A percentile compares a stretch with the other conserved stretches of the same genome.
Evolutionary conservation across 2,797 vertebrate species (phyloP).

Genomic region (Oreonectes daqikongensis): DNA sequence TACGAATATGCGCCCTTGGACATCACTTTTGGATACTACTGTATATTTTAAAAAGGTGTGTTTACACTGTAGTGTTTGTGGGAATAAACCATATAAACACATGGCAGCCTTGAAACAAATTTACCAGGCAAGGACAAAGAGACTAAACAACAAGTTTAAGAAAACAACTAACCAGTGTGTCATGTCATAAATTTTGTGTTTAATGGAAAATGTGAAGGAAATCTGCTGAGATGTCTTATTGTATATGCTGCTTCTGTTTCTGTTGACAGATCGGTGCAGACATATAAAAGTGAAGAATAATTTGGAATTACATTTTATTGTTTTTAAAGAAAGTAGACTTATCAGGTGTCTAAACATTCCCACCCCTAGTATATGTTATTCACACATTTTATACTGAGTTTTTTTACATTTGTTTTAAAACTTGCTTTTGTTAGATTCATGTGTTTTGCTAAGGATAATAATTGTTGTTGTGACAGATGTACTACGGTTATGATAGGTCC

Average conservation of each 20-base stretch:
- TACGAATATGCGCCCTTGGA: too few relatives aligned
- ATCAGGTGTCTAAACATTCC: constrained; percentile 20
- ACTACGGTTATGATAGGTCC: constrained; percentile 20
- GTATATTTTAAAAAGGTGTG: neutral
- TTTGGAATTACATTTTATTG: neutral
- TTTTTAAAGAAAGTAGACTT: too few relatives aligned
- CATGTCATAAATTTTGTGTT: neutral
- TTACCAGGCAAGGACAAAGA: neutral
- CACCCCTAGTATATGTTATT: constrained; percentile 20
- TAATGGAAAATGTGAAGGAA: neutral
- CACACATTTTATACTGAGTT: neutral
- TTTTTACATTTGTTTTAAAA: neutral
- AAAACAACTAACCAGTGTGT: neutral
- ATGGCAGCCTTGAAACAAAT: neutral
- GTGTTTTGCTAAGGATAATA: constrained; percentile 10
- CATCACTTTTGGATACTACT: too few relatives aligned
- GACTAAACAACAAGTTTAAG: neutral
- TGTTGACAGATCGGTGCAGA: too few relatives aligned
- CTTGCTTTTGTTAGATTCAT: neutral
- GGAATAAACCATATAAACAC: neutral
- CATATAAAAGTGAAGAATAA: neutral
- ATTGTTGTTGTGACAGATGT: constrained; percentile 19
- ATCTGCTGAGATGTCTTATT: neutral
- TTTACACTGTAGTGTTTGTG: neutral
- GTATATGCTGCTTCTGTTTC: too few relatives aligned